Percentiles rank a stretch among this genome's conserved stretches.
phyloP scores from a whole-genome alignment of 2,113 vertebrate genomes.

The Planiliza haematocheilus region DNA sequence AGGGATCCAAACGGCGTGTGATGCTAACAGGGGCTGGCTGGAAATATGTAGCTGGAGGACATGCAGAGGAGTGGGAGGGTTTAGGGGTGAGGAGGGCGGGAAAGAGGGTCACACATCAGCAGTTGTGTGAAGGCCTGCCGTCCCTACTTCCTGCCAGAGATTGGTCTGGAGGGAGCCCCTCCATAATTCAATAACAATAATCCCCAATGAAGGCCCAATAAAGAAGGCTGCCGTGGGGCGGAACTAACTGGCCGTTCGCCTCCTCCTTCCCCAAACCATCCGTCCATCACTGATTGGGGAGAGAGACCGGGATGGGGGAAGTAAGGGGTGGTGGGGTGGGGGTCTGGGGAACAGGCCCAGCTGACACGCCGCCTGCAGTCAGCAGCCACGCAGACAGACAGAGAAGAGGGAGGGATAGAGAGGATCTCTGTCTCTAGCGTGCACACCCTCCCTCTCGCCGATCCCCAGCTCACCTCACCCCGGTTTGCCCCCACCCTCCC shows the following conservation, averaged over 20 bases:
- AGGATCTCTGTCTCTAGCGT: slow-evolving; percentile 33
- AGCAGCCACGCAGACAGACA: slow-evolving; percentile 46
- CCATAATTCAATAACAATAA: slow-evolving; percentile 87
- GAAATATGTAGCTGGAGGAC: slow-evolving; percentile 25
- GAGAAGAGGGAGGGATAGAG: slow-evolving; percentile 10
- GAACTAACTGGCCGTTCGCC: slow-evolving; percentile 73
- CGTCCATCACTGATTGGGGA: slow-evolving; percentile 65
- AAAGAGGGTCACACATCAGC: slow-evolving; percentile 63
- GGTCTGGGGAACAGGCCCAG: slow-evolving; percentile 75
- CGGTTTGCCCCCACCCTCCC: slow-evolving; percentile 15
- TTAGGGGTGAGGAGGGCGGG: slow-evolving; percentile 22
- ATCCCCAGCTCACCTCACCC: slow-evolving; percentile 32
- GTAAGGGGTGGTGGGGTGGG: slow-evolving; percentile 37
- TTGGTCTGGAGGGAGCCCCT: slow-evolving; percentile 63
- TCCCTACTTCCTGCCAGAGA: slow-evolving; percentile 66
- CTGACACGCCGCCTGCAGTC: slow-evolving; percentile 76
- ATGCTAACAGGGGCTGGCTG: slow-evolving; percentile 29
- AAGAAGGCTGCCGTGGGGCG: slow-evolving; percentile 67
- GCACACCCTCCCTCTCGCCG: slow-evolving; percentile 31
- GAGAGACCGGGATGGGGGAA: slow-evolving; percentile 50
- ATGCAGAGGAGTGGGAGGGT: slow-evolving; percentile 1
- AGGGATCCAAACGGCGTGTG: slow-evolving; percentile 20
- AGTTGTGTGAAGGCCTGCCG: slow-evolving; percentile 57
- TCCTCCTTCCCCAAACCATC: slow-evolving; percentile 65
- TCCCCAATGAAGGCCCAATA: slow-evolving; percentile 81